Conservation (phyloP, 2,113 vertebrate species). For the Neoarius graeffei region DNA sequence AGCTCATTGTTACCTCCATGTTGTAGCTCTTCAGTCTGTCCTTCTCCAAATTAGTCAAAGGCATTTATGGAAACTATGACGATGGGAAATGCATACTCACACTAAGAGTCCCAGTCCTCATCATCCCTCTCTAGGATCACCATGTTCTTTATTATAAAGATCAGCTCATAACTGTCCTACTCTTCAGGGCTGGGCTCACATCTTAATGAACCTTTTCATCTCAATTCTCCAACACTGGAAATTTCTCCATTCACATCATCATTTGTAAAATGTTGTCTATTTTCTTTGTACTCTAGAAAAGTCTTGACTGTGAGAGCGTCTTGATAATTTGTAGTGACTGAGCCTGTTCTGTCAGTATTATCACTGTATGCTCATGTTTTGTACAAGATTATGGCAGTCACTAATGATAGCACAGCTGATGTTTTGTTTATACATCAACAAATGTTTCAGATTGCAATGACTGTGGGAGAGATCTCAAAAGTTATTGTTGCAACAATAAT, state of each 20-base stretch:
- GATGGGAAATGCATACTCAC: too few relatives aligned
- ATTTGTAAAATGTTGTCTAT: background rate
- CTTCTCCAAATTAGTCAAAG: background rate
- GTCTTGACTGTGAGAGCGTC: background rate
- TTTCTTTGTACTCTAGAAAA: background rate
- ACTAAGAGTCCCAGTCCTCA: too few relatives aligned
- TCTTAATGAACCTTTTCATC: background rate
- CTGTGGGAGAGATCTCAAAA: background rate
- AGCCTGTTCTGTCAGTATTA: slow-evolving; percentile 3
- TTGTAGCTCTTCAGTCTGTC: background rate
- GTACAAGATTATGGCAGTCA: background rate
- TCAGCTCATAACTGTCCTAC: background rate
- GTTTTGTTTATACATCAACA: background rate
- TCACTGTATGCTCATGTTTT: background rate
- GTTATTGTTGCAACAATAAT: background rate
- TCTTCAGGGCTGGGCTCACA: background rate
- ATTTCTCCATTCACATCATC: background rate
- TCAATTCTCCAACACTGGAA: background rate
- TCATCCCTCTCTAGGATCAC: too few relatives aligned
- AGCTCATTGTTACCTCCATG: background rate
- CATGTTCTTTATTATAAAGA: background rate
- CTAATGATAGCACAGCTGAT: slow-evolving; percentile 3
- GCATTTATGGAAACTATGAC: background rate
- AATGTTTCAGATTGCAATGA: background rate
- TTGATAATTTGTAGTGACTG: background rate